Evolutionary conservation across 2,113 vertebrate genomes (phyloP).

Genomic region (Notechis scutatus): DNA sequence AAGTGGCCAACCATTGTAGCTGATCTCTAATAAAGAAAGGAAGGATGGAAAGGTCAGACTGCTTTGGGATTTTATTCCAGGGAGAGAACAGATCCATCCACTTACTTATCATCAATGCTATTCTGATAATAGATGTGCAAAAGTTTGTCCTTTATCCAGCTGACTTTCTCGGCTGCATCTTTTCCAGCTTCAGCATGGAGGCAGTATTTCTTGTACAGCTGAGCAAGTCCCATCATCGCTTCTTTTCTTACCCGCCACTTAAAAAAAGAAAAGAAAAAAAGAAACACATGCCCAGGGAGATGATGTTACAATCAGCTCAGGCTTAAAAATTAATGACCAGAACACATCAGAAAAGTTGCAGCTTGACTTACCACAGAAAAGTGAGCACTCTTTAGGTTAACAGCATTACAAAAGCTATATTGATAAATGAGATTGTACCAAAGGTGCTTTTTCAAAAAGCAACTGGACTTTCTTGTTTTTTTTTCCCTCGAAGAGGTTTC

Average conservation of each 20-base stretch:
- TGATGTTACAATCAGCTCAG: background rate
- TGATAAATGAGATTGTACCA: background rate
- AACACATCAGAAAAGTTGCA: too few species aligned
- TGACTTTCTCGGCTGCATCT: constrained; percentile 94
- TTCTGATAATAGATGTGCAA: constrained; percentile 99
- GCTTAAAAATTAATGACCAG: background rate
- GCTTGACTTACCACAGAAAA: background rate
- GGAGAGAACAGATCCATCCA: constrained; percentile 33
- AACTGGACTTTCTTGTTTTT: background rate
- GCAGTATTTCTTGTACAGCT: constrained; percentile 97
- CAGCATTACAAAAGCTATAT: background rate
- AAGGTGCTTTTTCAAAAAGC: background rate
- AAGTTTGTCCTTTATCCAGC: constrained; percentile 99
- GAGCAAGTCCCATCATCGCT: constrained; percentile 98
- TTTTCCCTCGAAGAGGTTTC: background rate
- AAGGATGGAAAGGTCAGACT: background rate
- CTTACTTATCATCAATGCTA: constrained; percentile 99
- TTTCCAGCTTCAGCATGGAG: constrained; percentile 97
- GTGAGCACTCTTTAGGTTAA: background rate
- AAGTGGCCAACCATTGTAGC: background rate
- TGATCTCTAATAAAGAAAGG: background rate
- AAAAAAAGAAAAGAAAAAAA: constrained; percentile 1
- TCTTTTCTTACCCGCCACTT: constrained; percentile 98
- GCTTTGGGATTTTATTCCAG: constrained; percentile 37
- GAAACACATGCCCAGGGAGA: background rate